A percentile compares a stretch with the other conserved stretches of the same genome.
Evolutionary conservation across 2,797 vertebrate genomes (phyloP).

Genomic region (Heteromormyrus szaboi): DNA sequence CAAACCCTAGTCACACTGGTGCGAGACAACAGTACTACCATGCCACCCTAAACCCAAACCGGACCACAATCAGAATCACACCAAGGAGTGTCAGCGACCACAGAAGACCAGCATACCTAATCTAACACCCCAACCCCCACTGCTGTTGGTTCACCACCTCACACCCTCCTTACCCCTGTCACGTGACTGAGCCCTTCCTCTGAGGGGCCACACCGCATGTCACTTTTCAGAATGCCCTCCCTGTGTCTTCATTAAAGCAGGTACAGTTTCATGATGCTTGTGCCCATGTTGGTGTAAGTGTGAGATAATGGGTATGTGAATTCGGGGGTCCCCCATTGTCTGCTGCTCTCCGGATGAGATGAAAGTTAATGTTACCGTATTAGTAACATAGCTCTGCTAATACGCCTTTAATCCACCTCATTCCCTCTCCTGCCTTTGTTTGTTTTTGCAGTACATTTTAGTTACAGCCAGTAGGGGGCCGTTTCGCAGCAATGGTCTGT

Average conservation of each 20-base stretch:
- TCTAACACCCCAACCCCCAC: neutral
- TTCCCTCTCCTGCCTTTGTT: neutral
- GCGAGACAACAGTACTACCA: neutral
- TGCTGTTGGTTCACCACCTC: neutral
- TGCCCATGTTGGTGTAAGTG: neutral
- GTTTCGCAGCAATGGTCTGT: neutral
- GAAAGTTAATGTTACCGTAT: neutral
- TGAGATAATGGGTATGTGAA: neutral
- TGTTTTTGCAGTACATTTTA: neutral
- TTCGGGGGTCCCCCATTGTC: no score
- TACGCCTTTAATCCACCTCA: neutral
- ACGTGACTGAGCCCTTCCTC: neutral
- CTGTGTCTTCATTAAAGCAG: neutral
- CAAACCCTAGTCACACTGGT: neutral
- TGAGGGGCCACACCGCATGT: neutral
- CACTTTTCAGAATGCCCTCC: neutral
- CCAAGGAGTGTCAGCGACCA: neutral
- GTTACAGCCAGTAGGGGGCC: neutral
- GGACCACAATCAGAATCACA: neutral
- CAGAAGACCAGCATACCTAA: neutral
- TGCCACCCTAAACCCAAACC: neutral
- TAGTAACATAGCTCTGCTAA: neutral
- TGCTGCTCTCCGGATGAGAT: neutral
- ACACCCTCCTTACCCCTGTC: neutral
- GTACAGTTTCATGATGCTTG: neutral